phyloP scores from a whole-genome alignment of 2,888 invertebrate species.

The Liodrosophila aerea region DNA sequence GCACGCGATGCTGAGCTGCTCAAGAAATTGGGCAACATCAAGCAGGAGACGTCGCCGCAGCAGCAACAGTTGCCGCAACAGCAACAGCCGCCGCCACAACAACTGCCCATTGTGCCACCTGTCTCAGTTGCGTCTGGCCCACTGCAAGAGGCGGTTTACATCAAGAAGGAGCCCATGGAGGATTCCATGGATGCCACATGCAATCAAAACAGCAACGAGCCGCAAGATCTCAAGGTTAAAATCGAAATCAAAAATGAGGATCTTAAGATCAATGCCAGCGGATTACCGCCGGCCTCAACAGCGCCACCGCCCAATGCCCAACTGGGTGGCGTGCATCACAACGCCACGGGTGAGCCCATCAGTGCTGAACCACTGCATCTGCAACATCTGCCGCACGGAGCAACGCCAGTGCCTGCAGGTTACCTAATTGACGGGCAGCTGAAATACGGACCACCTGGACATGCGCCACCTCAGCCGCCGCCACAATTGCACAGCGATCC shows the following conservation, averaged over 20 bases:
- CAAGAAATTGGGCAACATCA: slow-evolving; percentile 82
- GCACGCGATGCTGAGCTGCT: slow-evolving; percentile 81
- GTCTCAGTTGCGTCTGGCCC: slow-evolving; percentile 43
- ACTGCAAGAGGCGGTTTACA: slow-evolving; percentile 85
- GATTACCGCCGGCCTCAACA: slow-evolving; percentile 42
- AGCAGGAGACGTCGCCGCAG: slow-evolving; percentile 79
- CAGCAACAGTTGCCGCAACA: slow-evolving; percentile 32
- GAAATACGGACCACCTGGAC: slow-evolving; percentile 72
- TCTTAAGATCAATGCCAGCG: slow-evolving; percentile 64
- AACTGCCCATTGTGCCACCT: slow-evolving; percentile 29
- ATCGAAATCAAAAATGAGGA: slow-evolving; percentile 85
- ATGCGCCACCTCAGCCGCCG: slow-evolving; percentile 59
- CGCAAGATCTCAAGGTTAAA: slow-evolving; percentile 89
- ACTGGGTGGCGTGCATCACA: slow-evolving; percentile 55
- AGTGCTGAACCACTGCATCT: slow-evolving; percentile 79
- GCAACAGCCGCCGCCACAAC: slow-evolving; percentile 29
- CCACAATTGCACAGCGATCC: slow-evolving; percentile 71
- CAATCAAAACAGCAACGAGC: slow-evolving; percentile 84
- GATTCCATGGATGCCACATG: slow-evolving; percentile 82
- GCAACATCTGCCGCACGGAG: slow-evolving; percentile 69
- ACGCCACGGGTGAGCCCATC: slow-evolving; percentile 62
- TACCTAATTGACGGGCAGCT: slow-evolving; percentile 79
- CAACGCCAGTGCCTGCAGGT: slow-evolving; percentile 64
- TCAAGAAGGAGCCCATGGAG: slow-evolving; percentile 83
- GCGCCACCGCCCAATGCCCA: slow-evolving; percentile 43